Evolutionary conservation across 2,797 vertebrate species (phyloP).

Genomic region (Argya squamiceps): DNA sequence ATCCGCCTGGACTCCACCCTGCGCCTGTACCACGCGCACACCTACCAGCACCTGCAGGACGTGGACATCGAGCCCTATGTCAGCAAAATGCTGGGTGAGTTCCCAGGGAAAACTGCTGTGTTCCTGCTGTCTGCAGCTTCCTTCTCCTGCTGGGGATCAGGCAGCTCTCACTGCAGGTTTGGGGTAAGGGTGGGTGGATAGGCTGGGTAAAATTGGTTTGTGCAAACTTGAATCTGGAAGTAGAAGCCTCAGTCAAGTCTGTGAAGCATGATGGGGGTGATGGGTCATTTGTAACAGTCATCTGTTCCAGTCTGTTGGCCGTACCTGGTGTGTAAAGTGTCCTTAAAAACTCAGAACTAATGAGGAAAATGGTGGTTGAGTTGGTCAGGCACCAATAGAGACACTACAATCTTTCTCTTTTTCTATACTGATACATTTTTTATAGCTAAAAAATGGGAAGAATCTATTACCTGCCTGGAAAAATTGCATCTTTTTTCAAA

Average conservation of each 20-base stretch:
- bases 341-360: background rate
- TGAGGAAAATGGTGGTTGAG: background rate
- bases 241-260: background rate
- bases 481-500: background rate
- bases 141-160: background rate
- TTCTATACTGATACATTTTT: background rate
- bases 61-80: constrained; percentile 98
- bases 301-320: background rate
- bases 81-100: constrained; percentile 98
- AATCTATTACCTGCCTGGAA: background rate
- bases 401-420: background rate
- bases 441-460: background rate
- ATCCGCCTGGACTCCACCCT: constrained; percentile 96
- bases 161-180: background rate
- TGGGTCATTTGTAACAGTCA: background rate
- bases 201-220: background rate
- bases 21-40: constrained; percentile 94
- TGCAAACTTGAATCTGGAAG: background rate
- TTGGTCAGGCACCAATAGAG: background rate
- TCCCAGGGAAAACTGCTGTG: background rate
- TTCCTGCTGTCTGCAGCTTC: background rate
- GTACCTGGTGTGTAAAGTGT: background rate
- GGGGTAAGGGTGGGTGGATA: background rate
- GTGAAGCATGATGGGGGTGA: background rate
- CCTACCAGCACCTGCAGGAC: constrained; percentile 95